Conservation (phyloP, 2,797 vertebrate species). For the Liasis olivaceus region DNA sequence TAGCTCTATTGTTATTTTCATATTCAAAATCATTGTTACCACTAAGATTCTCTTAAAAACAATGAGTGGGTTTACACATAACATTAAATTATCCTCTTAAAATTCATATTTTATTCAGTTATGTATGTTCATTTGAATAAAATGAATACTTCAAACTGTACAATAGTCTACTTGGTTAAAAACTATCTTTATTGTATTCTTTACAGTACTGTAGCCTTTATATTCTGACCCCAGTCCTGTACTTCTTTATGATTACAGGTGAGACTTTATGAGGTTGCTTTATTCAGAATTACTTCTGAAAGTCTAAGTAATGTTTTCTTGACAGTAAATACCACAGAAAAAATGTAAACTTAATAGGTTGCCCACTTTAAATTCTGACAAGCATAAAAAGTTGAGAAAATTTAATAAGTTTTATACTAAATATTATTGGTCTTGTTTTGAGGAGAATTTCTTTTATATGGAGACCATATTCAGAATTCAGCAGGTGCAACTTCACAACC, state of each 20-base stretch:
- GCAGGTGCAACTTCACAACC: neutral
- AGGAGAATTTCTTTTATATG: neutral
- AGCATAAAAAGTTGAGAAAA: neutral
- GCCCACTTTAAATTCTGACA: neutral
- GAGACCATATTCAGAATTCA: neutral
- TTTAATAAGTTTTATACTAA: neutral
- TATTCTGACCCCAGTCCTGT: neutral
- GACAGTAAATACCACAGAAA: neutral
- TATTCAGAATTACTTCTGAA: neutral
- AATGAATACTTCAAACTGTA: neutral
- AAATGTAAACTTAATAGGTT: neutral
- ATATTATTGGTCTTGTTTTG: neutral
- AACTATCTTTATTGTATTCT: neutral
- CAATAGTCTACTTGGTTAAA: neutral
- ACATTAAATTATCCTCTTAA: neutral
- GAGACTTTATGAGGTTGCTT: neutral
- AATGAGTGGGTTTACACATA: neutral
- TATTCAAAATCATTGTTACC: slow-evolving; percentile 3
- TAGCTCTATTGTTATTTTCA: neutral
- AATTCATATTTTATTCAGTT: neutral
- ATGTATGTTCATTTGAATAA: neutral
- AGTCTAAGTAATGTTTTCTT: neutral
- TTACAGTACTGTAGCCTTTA: neutral
- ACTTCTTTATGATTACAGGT: neutral
- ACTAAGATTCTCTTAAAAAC: neutral